Evolutionary conservation across 2,113 vertebrate genomes (phyloP).

Genomic region (Oncorhynchus kisutch): DNA sequence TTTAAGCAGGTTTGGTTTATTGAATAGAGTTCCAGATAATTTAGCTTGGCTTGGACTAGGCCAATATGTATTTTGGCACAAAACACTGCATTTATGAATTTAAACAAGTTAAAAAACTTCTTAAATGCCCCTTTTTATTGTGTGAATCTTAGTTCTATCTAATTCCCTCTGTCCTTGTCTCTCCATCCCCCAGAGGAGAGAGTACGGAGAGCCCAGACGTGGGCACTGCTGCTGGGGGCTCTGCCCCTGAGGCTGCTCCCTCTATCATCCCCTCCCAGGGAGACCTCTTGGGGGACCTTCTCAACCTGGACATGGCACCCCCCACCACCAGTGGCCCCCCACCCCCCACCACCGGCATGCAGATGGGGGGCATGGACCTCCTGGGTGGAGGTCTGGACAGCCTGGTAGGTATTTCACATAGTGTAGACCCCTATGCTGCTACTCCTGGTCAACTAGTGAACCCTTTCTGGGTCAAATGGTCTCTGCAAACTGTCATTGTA

Average conservation of each 20-base stretch:
- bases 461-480: too few relatives aligned
- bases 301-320: conserved; percentile 92
- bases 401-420: conserved; percentile 77
- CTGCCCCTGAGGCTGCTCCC: conserved; percentile 75
- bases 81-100: not conserved
- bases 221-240: conserved; percentile 57
- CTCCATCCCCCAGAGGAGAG: conserved; percentile 73
- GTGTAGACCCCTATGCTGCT: not conserved
- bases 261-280: conserved; percentile 91
- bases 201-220: conserved; percentile 86
- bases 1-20: not conserved
- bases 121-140: too few relatives aligned
- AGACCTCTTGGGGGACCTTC: conserved; percentile 92
- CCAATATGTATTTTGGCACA: not conserved
- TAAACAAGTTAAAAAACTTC: too few relatives aligned
- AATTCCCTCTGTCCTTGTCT: conserved; percentile 19
- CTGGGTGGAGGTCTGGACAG: conserved; percentile 91
- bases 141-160: not conserved
- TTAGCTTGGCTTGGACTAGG: not conserved
- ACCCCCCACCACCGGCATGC: conserved; percentile 76
- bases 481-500: conserved; percentile 1
- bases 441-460: too few relatives aligned
- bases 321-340: conserved; percentile 80
- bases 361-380: conserved; percentile 91
- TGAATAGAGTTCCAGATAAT: not conserved